phyloP scores from a whole-genome alignment of 2,888 invertebrate species.

The Troides oblongomaculatus region DNA sequence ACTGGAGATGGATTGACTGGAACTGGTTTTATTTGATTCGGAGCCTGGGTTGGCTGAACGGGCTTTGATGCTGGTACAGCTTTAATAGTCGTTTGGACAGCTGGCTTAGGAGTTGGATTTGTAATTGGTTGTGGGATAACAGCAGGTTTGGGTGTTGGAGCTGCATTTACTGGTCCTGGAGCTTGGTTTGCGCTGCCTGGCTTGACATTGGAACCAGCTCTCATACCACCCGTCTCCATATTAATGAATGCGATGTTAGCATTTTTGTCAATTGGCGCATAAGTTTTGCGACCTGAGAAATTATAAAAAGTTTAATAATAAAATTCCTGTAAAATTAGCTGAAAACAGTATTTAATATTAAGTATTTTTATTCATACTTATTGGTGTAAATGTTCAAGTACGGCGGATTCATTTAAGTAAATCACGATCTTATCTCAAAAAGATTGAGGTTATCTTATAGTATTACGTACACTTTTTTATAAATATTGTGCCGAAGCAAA shows the following conservation, averaged over 20 bases:
- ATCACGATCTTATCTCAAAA: neutral
- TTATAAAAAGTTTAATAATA: neutral
- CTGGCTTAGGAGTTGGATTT: constrained; percentile 17
- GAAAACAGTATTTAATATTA: neutral
- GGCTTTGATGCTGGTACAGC: constrained; percentile 34
- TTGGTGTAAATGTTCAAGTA: too few relatives aligned
- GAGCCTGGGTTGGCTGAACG: constrained; percentile 34
- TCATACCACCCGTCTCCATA: constrained; percentile 59
- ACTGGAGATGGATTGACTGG: constrained; percentile 55
- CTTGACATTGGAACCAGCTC: constrained; percentile 35
- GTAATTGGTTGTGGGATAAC: constrained; percentile 36
- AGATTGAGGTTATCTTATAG: neutral
- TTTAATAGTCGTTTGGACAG: constrained; percentile 34
- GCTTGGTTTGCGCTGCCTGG: constrained; percentile 29
- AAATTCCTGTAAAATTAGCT: neutral
- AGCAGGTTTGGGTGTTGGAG: constrained; percentile 35
- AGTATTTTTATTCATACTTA: too few relatives aligned
- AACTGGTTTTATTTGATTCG: constrained; percentile 53
- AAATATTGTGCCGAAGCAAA: neutral
- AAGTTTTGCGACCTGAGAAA: constrained; percentile 56
- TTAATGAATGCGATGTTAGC: constrained; percentile 71
- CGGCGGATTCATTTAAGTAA: too few relatives aligned
- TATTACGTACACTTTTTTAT: neutral
- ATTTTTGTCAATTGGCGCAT: constrained; percentile 61
- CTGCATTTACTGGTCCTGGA: constrained; percentile 31